Base-by-base conservation (phyloP, 2,797 vertebrate species). In the Micromesistius poutassou region DNA sequence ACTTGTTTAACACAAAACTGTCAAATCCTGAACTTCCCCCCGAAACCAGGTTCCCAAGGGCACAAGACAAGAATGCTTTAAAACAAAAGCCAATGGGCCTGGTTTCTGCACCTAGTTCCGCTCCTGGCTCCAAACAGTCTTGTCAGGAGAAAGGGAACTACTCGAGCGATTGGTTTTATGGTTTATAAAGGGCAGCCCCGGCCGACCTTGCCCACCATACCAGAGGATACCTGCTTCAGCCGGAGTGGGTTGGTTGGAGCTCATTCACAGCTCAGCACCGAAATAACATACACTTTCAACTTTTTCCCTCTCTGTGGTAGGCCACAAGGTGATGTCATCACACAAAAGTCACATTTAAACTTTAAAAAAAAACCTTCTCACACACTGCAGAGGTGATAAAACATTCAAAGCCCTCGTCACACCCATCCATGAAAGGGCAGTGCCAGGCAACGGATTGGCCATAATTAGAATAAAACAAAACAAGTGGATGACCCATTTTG, bases 1-100 rank as follows among this genome's bases (percentile, higher is more conserved):
- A 93, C 93, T 93, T 89, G 93, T 93, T 90, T 89, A 90, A 91
- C 90, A 89, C 83, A 89, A 81, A 87, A 87, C 82, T 77, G 85
- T 84, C 90, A 81, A 68, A 8, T 68, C 62, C 25, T 68, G 62
- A 68, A 28, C 83, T 85, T 0, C 88, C 84, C 76, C 84, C 84
- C 87, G 85, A 90, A 89, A 89, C 25, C 46, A 1, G 82, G 94
- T 95, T 94, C 92, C 94, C 93, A 91, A 93, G 95, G 90, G 77
- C 83, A 83, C 90, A 85, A 79, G 83, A 78, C 87, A 94, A 91
- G 92, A 96, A 95, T 94, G 93, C 91, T 84, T 33, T 30, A 71
- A 82, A 86, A 93, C 91, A 91, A 94, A 93, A 87, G 89, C 72
- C 84, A 87, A 90, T 83, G 85, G 89, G 85, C 76, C 81, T 88